phyloP scores from a whole-genome alignment of 1,140 invertebrate genomes.

The Eubasilissa regina region DNA sequence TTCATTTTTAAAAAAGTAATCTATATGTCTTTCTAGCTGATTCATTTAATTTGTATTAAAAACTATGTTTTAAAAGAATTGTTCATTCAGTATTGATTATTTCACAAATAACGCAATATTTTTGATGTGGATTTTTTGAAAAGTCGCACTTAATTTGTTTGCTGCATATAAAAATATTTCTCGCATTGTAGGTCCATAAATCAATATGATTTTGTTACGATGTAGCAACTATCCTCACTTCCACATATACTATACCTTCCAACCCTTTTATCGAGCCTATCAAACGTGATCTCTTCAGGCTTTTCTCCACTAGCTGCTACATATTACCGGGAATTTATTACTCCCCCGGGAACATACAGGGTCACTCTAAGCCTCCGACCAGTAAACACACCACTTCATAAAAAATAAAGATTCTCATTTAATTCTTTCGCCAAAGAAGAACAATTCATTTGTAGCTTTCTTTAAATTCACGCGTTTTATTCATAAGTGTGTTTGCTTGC shows the following conservation, averaged over 20 bases:
- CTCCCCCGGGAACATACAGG: neutral
- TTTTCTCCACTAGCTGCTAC: conserved; percentile 3
- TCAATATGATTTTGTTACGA: neutral
- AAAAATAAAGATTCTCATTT: neutral
- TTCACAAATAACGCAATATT: too few species aligned
- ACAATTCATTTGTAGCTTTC: neutral
- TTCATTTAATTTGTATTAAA: too few species aligned
- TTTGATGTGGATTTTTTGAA: too few species aligned
- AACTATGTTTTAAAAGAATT: too few species aligned
- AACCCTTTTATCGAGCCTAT: conserved; percentile 5
- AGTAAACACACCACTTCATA: conserved; percentile 11
- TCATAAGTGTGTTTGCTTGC: neutral
- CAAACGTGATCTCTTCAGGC: conserved; percentile 4
- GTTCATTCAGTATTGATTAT: too few species aligned
- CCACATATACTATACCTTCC: neutral
- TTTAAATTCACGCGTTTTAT: neutral
- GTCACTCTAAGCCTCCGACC: neutral
- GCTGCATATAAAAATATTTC: too few species aligned
- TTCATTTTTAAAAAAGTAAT: too few species aligned
- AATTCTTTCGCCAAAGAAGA: neutral
- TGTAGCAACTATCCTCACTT: neutral
- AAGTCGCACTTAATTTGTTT: too few species aligned
- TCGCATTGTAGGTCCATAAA: neutral
- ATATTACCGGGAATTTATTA: conserved; percentile 22
- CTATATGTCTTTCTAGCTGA: too few species aligned